phyloP scores from a whole-genome alignment of 1,140 invertebrate genomes.

The Lineus longissimus region DNA sequence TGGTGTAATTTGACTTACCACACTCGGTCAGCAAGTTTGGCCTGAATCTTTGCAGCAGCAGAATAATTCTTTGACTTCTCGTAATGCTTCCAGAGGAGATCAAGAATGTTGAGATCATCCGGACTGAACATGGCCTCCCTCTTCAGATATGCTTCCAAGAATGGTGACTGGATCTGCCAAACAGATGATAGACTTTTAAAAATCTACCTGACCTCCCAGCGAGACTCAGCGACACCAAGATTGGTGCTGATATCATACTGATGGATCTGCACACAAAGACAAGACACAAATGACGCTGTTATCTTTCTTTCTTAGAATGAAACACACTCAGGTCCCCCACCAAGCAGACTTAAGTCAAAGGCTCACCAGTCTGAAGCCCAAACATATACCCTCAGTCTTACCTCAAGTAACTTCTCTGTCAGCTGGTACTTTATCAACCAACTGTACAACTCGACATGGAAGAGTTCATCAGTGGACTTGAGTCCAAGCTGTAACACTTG shows the following conservation, averaged over 20 bases:
- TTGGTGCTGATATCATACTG: too few species aligned
- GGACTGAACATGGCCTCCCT: constrained; percentile 53
- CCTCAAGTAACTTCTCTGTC: constrained; percentile 71
- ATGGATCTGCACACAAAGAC: too few species aligned
- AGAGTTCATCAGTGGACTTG: constrained; percentile 72
- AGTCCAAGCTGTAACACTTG: constrained; percentile 55
- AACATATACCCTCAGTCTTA: too few species aligned
- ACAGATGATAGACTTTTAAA: too few species aligned
- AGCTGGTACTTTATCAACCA: constrained; percentile 83
- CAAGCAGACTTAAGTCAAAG: too few species aligned
- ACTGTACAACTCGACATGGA: constrained; percentile 87
- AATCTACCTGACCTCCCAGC: not conserved
- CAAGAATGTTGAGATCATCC: constrained; percentile 63
- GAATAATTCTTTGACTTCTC: constrained; percentile 87
- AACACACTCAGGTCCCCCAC: too few species aligned
- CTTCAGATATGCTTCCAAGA: constrained; percentile 75
- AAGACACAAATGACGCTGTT: not conserved
- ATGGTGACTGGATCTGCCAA: constrained; percentile 63
- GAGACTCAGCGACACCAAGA: not conserved
- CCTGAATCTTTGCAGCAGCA: constrained; percentile 86
- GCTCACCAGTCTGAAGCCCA: too few species aligned
- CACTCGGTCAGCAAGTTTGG: constrained; percentile 77
- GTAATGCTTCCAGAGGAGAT: constrained; percentile 94
- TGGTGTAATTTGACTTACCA: too few species aligned
- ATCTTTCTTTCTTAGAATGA: too few species aligned